Base-by-base conservation (phyloP, 2,113 vertebrate species). In the Eurypyga helias region DNA sequence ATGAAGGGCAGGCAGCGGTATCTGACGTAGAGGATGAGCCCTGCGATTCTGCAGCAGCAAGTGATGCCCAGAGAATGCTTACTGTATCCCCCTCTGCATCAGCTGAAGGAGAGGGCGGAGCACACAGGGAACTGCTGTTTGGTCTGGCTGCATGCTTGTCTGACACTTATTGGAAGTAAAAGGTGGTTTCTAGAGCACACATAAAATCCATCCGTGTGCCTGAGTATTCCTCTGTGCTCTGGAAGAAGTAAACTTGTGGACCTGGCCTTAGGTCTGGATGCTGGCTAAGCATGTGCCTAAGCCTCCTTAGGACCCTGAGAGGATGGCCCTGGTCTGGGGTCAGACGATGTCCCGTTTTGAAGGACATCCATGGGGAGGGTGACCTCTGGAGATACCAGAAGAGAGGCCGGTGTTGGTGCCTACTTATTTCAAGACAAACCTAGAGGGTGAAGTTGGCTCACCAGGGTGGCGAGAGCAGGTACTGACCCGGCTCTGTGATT, bases 401-500 rank as follows among this genome's bases (percentile, higher is more conserved):
- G 33, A 71, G n/a, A 45, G 18, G 61, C 20, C 23, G 4, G 6
- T 26, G 38, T 41, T 71, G 26, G 4, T 73, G 33, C 31, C 16
- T 76, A 0, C 76, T 61, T 38, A 48, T 9, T 33, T 75, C 12
- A 9, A 48, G 51, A 17, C 26, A 45, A 51, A 82, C n/a, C 17
- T 17, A 2, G 54, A 69, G 48, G 17, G 1, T 87, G 46, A 66
- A 33, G 9, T 11, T 87, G 6, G 10, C 51, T 78, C 29, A 24
- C 8, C 9, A 9, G 46, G 3, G 2, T 2, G 1, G 38, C 0
- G 2, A 25, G 60, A 31, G 6, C 7, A 10, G n/a, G 28, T 49
- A 4, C 24, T 29, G 48, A 26, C 23, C 4, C 12, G 26, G 14
- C 2, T 1, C 61, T 80, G 43, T 29, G 9, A 29, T 82, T 79